Conservation (phyloP, 1,140 invertebrate species). For the Zaprionus nigranus region DNA sequence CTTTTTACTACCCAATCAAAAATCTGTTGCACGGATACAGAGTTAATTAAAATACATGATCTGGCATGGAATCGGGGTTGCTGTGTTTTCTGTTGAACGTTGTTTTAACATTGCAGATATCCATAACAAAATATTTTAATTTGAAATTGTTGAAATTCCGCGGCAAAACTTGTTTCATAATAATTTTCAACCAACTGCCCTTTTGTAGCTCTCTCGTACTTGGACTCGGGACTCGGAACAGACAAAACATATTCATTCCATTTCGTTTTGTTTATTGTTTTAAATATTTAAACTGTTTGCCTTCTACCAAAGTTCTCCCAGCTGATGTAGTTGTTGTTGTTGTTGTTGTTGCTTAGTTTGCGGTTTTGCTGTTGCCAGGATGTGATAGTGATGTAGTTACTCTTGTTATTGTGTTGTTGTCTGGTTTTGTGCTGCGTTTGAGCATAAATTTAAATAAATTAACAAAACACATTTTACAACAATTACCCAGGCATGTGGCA, state of each 20-base stretch:
- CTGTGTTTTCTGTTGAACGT: neutral
- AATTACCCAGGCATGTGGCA: slow-evolving; percentile 52
- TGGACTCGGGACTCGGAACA: neutral
- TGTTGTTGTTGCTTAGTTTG: slow-evolving; percentile 46
- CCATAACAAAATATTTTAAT: slow-evolving; percentile 18
- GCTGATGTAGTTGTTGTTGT: slow-evolving; percentile 29
- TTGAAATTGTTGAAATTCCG: slow-evolving; percentile 5
- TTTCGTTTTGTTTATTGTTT: slow-evolving; percentile 71
- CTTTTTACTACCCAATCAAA: neutral
- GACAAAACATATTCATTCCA: slow-evolving; percentile 55
- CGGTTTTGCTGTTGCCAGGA: slow-evolving; percentile 43
- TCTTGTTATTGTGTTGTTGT: slow-evolving; percentile 28
- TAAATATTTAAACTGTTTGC: slow-evolving; percentile 67
- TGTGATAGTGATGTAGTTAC: slow-evolving; percentile 38
- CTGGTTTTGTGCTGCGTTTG: slow-evolving; percentile 35
- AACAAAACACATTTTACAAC: slow-evolving; percentile 70
- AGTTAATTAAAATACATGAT: slow-evolving; percentile 4
- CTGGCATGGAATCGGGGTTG: neutral
- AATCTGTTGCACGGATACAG: neutral
- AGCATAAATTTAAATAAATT: slow-evolving; percentile 79
- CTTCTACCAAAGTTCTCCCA: slow-evolving; percentile 15
- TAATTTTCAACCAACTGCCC: slow-evolving; percentile 11
- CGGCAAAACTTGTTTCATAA: slow-evolving; percentile 29
- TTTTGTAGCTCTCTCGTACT: slow-evolving; percentile 3
- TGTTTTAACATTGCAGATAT: neutral